These are phyloP conservation scores for Oligia strigilis DNA, from an alignment of 2,888 invertebrate species.

Conservation along the genomic window DNA sequence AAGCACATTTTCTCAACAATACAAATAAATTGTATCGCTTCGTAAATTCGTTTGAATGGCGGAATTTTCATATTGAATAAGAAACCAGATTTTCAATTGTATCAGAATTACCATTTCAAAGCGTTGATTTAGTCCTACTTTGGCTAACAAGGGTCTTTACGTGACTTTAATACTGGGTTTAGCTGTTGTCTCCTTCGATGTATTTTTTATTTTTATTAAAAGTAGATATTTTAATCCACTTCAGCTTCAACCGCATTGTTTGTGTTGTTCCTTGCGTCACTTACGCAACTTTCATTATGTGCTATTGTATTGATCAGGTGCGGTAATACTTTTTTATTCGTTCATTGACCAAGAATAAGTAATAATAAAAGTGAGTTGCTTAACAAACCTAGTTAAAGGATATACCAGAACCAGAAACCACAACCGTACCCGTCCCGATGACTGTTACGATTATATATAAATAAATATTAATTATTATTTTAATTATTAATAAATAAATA, in stretches of 20 bases:
- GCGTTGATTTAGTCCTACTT: slow-evolving; percentile 52
- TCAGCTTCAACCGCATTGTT: background rate
- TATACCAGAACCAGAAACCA: too few relatives aligned
- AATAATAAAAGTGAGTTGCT: slow-evolving; percentile 2
- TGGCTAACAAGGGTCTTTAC: slow-evolving; percentile 53
- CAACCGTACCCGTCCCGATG: background rate
- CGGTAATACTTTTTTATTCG: background rate
- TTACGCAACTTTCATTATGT: slow-evolving; percentile 16
- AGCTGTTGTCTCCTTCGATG: slow-evolving; percentile 3
- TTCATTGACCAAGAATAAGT: background rate
- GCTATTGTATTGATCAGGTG: background rate
- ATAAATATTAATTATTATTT: too few relatives aligned
- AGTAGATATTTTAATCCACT: background rate
- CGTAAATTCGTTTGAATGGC: slow-evolving; percentile 26
- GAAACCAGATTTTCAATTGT: slow-evolving; percentile 44
- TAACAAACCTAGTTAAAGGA: background rate
- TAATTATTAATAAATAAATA: too few relatives aligned
- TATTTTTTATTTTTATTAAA: slow-evolving; percentile 3
- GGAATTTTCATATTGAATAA: slow-evolving; percentile 51
- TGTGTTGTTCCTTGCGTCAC: slow-evolving; percentile 7
- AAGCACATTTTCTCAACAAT: slow-evolving; percentile 36
- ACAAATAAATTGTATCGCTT: slow-evolving; percentile 46
- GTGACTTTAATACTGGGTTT: slow-evolving; percentile 36
- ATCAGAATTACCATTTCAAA: slow-evolving; percentile 62
- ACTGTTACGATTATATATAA: background rate